Percentiles rank a stretch among this genome's conserved stretches.
phyloP scores from a whole-genome alignment of 2,113 vertebrate species.

The Serilophus lunatus region DNA sequence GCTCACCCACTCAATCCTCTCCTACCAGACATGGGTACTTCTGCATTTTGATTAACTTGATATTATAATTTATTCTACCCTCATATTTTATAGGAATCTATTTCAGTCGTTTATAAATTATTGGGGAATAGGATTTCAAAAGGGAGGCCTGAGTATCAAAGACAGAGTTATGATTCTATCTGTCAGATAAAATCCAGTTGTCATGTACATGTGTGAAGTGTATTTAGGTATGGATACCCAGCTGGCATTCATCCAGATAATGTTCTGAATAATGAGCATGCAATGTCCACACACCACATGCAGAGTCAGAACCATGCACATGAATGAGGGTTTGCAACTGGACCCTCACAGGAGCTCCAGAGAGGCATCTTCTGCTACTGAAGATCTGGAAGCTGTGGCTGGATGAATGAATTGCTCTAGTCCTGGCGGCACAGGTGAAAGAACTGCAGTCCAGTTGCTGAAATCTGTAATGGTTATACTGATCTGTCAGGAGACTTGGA shows the following conservation, averaged over 20 bases:
- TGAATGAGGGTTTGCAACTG: not conserved
- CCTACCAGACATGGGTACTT: not conserved
- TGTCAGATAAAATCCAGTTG: not conserved
- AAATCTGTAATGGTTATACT: not conserved
- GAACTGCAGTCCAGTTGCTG: not conserved
- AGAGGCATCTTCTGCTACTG: not conserved
- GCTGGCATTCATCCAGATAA: not conserved
- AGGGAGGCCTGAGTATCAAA: not conserved
- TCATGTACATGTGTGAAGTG: not conserved
- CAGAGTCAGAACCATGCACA: not conserved
- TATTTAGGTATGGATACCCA: not conserved
- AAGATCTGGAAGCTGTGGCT: not conserved
- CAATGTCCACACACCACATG: not conserved
- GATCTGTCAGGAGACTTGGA: not conserved
- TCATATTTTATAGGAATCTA: not conserved
- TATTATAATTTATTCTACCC: not conserved
- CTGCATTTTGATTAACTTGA: not conserved
- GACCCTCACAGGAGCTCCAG: not conserved
- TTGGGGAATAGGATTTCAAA: not conserved
- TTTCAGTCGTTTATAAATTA: not conserved
- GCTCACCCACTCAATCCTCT: fast-evolving
- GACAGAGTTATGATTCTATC: not conserved
- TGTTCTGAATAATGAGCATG: not conserved
- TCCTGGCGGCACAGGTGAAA: not conserved
- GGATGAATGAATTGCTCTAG: not conserved